These are phyloP conservation scores for Mormyrus hasselquistii DNA, from an alignment of 2,797 vertebrate species.

Conservation along the genomic window DNA sequence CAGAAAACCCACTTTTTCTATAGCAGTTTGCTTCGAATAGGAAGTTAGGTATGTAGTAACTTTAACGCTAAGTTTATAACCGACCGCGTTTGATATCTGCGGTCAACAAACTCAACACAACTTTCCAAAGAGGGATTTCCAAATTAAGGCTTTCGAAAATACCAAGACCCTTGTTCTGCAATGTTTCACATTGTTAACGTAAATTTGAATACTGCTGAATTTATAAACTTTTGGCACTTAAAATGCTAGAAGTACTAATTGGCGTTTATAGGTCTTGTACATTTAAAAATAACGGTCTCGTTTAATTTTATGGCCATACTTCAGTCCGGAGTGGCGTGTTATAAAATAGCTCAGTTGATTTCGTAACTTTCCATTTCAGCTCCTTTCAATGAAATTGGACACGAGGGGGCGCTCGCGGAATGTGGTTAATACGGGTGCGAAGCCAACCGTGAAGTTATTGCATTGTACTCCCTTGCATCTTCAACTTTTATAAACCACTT, in stretches of 20 bases:
- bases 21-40: neutral
- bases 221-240: neutral
- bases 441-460: neutral
- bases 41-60: neutral
- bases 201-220: neutral
- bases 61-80: neutral
- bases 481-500: neutral
- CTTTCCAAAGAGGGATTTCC: neutral
- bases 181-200: neutral
- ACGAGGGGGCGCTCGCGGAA: neutral
- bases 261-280: neutral
- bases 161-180: neutral
- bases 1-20: neutral
- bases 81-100: neutral
- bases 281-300: neutral
- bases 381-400: neutral
- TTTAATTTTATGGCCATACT: neutral
- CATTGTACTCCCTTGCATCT: neutral
- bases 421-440: neutral
- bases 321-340: neutral
- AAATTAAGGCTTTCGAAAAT: neutral
- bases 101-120: neutral
- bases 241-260: neutral
- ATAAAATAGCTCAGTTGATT: neutral
- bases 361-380: neutral